A percentile compares a stretch with the other conserved stretches of the same genome.
phyloP scores from a whole-genome alignment of 2,113 vertebrate species.

The Thamnophis sirtalis region DNA sequence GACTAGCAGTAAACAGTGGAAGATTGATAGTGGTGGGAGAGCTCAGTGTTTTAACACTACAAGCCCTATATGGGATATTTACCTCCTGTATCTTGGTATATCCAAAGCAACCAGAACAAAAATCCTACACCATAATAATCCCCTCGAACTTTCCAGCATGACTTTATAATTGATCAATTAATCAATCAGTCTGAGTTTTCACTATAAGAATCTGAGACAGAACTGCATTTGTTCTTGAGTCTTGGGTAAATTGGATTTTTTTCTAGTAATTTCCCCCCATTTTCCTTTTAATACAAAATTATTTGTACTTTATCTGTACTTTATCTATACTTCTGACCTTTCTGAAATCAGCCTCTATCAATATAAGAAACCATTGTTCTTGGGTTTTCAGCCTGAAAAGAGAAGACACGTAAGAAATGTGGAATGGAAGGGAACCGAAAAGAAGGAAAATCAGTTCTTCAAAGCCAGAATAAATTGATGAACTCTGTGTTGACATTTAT shows the following conservation, averaged over 20 bases:
- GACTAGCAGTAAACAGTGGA: conserved; percentile 36
- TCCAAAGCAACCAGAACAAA: background rate
- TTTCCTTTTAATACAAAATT: background rate
- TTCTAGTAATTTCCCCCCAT: fast-evolving
- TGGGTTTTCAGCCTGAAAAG: background rate
- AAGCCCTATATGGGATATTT: conserved; percentile 31
- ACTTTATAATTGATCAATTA: background rate
- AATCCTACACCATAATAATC: background rate
- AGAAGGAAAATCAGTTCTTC: background rate
- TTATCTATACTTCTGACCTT: background rate
- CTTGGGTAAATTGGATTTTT: fast-evolving
- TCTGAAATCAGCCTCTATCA: background rate
- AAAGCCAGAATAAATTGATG: background rate
- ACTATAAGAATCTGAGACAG: conserved; percentile 19
- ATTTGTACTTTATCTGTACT: background rate
- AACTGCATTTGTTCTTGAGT: conserved; percentile 2
- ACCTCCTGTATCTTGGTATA: conserved; percentile 12
- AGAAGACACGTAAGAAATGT: background rate
- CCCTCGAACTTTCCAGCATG: conserved; percentile 23
- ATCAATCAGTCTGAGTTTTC: background rate
- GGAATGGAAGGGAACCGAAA: background rate
- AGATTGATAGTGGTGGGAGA: conserved; percentile 28
- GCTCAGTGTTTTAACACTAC: conserved; percentile 26
- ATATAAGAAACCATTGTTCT: background rate
- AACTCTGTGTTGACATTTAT: background rate